Percentiles rank a stretch among this genome's conserved stretches.
Conservation (phyloP, 2,888 invertebrate genomes). For the Drosophila peninsularis region DNA sequence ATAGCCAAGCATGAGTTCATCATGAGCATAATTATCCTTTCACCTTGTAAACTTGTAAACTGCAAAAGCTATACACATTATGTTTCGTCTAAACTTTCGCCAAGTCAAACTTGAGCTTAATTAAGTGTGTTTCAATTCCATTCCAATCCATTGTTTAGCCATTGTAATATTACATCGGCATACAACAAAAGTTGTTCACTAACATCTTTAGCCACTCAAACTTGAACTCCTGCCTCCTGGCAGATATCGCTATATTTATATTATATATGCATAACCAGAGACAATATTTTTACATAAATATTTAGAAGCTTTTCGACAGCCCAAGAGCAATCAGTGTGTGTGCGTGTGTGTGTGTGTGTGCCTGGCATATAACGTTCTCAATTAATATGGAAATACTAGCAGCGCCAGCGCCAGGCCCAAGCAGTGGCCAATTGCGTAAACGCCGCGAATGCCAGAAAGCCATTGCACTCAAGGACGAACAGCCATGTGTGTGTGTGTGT, state of each 20-base stretch:
- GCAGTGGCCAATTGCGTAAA: slow-evolving; percentile 7
- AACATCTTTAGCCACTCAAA: neutral
- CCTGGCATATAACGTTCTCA: slow-evolving; percentile 5
- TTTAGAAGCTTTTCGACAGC: neutral
- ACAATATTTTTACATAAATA: neutral
- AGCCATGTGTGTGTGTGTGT: neutral
- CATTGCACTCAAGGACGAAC: neutral
- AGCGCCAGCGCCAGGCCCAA: neutral
- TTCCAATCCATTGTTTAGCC: neutral
- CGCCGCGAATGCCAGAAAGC: neutral
- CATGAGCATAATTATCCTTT: too few species aligned
- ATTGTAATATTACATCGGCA: too few species aligned
- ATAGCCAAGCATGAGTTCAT: too few species aligned
- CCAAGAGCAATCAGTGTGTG: neutral
- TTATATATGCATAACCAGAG: slow-evolving; percentile 2
- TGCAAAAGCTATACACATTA: too few species aligned
- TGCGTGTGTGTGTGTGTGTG: neutral
- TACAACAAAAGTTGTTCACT: neutral
- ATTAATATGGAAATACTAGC: neutral
- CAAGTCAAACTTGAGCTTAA: too few species aligned
- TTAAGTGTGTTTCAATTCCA: too few species aligned
- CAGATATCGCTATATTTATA: neutral
- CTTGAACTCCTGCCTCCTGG: neutral
- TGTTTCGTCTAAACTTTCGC: too few species aligned
- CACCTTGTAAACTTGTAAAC: too few species aligned